phyloP scores from a whole-genome alignment of 92 coral and sea anemone genomes.

The Epizoanthus illoricatus region DNA sequence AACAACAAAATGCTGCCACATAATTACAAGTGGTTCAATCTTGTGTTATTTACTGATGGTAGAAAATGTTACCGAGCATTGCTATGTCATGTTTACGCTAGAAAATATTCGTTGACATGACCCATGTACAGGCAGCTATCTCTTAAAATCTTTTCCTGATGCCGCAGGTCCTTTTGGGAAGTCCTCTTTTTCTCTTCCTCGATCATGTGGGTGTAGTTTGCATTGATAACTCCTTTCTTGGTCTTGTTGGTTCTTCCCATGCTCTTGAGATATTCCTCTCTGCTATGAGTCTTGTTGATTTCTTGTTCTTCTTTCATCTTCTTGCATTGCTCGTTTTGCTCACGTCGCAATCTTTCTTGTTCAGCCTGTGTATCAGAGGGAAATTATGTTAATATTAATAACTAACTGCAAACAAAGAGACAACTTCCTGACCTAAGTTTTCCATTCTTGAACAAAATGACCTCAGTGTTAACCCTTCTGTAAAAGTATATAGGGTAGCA shows the following conservation, averaged over 20 bases:
- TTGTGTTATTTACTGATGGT: background rate
- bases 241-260: constrained; percentile 86
- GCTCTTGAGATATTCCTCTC: constrained; percentile 74
- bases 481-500: too few relatives aligned
- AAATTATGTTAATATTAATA: too few relatives aligned
- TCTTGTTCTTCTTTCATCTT: constrained; percentile 65
- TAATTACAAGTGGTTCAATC: background rate
- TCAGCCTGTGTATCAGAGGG: constrained; percentile 33
- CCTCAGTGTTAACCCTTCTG: too few relatives aligned
- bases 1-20: background rate
- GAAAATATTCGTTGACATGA: constrained; percentile 77
- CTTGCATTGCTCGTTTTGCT: constrained; percentile 46
- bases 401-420: too few relatives aligned
- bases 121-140: constrained; percentile 93
- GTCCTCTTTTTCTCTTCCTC: constrained; percentile 74
- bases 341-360: constrained; percentile 58
- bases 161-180: constrained; percentile 84
- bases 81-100: constrained; percentile 54
- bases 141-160: constrained; percentile 83
- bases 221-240: constrained; percentile 63
- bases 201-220: constrained; percentile 86
- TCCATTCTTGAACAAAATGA: too few relatives aligned
- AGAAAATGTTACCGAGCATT: background rate
- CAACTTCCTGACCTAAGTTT: too few relatives aligned
- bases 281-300: constrained; percentile 52